Percentiles rank a stretch among this genome's conserved stretches.
These are phyloP conservation scores for Lasioglossum leucozonium DNA, from an alignment of 2,888 invertebrate genomes.

Conservation along the genomic window DNA sequence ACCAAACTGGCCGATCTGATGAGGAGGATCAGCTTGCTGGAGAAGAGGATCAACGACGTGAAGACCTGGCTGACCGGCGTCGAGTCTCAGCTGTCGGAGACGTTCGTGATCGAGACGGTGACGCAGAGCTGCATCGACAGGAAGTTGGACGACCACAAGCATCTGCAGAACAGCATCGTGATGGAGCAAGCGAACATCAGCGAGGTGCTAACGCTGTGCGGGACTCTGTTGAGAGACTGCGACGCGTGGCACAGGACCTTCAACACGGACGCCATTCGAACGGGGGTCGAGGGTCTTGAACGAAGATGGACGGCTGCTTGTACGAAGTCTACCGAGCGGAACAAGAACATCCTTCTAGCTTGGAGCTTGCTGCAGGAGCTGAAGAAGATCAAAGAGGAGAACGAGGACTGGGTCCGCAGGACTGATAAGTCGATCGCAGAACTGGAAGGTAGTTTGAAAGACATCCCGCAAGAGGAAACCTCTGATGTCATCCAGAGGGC, in stretches of 20 bases:
- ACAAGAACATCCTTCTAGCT: constrained; percentile 87
- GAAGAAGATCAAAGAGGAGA: constrained; percentile 86
- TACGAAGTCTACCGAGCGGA: constrained; percentile 89
- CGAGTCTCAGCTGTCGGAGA: constrained; percentile 89
- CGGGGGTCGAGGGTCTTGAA: constrained; percentile 90
- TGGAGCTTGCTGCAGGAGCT: constrained; percentile 88
- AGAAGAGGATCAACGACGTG: constrained; percentile 90
- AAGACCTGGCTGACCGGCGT: constrained; percentile 90
- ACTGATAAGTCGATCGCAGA: constrained; percentile 88
- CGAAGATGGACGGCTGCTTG: constrained; percentile 93
- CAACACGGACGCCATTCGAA: constrained; percentile 88
- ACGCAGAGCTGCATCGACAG: constrained; percentile 89
- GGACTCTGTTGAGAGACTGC: constrained; percentile 90
- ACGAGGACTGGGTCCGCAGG: constrained; percentile 87
- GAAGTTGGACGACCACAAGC: constrained; percentile 90
- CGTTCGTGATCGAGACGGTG: constrained; percentile 89
- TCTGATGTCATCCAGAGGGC: constrained; percentile 86
- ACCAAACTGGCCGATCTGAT: constrained; percentile 90
- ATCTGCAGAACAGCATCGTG: constrained; percentile 91
- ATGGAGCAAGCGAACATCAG: constrained; percentile 91
- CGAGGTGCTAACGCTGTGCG: constrained; percentile 92
- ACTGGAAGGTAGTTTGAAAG: constrained; percentile 87
- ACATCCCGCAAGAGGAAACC: constrained; percentile 86
- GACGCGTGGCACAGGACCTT: constrained; percentile 90
- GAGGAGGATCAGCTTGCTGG: constrained; percentile 89